phyloP scores from a whole-genome alignment of 2,113 vertebrate species.

The Nothocercus julius region DNA sequence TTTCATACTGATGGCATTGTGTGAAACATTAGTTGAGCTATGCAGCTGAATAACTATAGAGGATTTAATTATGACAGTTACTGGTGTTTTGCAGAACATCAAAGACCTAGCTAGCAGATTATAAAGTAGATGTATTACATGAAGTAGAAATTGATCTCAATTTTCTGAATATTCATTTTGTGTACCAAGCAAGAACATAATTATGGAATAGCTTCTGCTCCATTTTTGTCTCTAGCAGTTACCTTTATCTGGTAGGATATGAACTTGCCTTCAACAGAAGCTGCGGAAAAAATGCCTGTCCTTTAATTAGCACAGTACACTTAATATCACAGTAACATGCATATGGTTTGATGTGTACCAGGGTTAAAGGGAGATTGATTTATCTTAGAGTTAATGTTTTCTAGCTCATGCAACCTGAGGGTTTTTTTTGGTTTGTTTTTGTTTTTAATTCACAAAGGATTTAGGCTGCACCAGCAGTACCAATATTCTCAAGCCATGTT shows the following conservation, averaged over 20 bases:
- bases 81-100: slow-evolving; percentile 40
- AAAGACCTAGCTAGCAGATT: slow-evolving; percentile 10
- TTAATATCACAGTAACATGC: neutral
- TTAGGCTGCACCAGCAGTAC: neutral
- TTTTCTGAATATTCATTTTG: slow-evolving; percentile 29
- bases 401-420: neutral
- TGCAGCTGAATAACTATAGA: slow-evolving; percentile 43
- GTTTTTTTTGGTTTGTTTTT: neutral
- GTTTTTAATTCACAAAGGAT: neutral
- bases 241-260: neutral
- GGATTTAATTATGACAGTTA: slow-evolving; percentile 64
- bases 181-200: neutral
- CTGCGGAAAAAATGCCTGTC: neutral
- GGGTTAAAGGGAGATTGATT: neutral
- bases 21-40: slow-evolving; percentile 50
- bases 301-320: neutral
- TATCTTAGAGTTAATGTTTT: neutral
- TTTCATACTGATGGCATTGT: slow-evolving; percentile 50
- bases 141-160: slow-evolving; percentile 9
- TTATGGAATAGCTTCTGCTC: neutral
- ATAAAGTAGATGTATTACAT: slow-evolving; percentile 8
- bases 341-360: neutral
- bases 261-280: neutral
- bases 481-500: neutral
- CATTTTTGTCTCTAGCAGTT: neutral